phyloP scores from a whole-genome alignment of 2,888 invertebrate genomes.

The Synanthedon andrenaeformis region DNA sequence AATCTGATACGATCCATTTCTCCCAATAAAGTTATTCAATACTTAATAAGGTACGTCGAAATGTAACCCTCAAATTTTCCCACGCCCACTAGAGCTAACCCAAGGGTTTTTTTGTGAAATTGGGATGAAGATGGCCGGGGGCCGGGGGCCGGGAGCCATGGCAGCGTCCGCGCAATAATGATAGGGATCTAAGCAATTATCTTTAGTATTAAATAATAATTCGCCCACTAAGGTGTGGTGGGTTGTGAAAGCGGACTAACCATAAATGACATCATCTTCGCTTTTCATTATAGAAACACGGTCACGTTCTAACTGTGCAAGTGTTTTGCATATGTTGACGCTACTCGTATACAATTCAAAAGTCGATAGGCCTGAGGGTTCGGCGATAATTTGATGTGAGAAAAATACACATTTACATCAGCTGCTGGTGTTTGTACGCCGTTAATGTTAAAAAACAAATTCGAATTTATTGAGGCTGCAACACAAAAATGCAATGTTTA shows the following conservation, averaged over 20 bases:
- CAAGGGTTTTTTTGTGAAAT: slow-evolving; percentile 26
- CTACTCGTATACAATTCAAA: background rate
- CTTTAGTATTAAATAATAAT: slow-evolving; percentile 39
- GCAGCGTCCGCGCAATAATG: slow-evolving; percentile 44
- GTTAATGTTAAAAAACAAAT: too few relatives aligned
- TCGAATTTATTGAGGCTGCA: too few relatives aligned
- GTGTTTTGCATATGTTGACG: slow-evolving; percentile 6
- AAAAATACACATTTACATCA: too few relatives aligned
- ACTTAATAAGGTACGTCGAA: slow-evolving; percentile 32
- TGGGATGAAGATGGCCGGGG: slow-evolving; percentile 42
- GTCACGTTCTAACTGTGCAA: slow-evolving; percentile 5
- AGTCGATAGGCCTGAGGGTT: background rate
- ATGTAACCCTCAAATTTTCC: slow-evolving; percentile 31
- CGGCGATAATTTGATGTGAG: background rate
- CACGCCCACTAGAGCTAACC: slow-evolving; percentile 31
- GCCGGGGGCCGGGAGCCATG: slow-evolving; percentile 56
- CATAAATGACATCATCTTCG: slow-evolving; percentile 33
- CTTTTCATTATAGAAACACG: slow-evolving; percentile 12
- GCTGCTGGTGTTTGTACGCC: too few relatives aligned
- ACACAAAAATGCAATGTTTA: too few relatives aligned
- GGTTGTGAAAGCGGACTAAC: slow-evolving; percentile 27
- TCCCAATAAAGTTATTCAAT: slow-evolving; percentile 36
- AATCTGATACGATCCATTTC: background rate
- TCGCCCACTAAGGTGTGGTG: slow-evolving; percentile 32
- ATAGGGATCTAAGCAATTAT: slow-evolving; percentile 58